These are phyloP conservation scores for Equus przewalskii DNA, from an alignment of 2,113 vertebrate species.

Conservation along the genomic window DNA sequence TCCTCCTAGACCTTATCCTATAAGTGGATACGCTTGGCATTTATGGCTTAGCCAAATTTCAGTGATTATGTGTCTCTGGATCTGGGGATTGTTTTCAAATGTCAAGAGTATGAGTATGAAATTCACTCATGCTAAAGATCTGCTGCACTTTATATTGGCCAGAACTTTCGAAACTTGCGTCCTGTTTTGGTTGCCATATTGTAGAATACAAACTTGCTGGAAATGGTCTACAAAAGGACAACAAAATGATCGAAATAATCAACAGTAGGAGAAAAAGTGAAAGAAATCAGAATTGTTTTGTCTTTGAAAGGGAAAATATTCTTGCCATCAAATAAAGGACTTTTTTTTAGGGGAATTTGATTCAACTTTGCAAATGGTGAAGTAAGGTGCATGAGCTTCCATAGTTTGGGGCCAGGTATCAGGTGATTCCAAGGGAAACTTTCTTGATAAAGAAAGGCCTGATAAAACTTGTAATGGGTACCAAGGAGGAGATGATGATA, in stretches of 20 bases:
- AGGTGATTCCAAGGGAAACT: not conserved
- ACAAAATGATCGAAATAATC: not conserved
- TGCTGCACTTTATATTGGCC: not conserved
- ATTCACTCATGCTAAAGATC: not conserved
- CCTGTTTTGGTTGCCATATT: not conserved
- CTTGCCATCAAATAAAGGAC: not conserved
- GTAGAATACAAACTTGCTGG: not conserved
- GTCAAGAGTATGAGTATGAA: not conserved
- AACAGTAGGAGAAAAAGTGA: not conserved
- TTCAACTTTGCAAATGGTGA: not conserved
- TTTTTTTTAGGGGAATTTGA: not conserved
- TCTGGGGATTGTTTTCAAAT: not conserved
- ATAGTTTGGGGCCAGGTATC: no score
- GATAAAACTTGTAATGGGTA: not conserved
- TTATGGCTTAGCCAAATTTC: not conserved
- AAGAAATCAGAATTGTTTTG: not conserved
- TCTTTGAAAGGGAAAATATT: slow-evolving; percentile 29
- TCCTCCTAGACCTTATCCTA: not conserved
- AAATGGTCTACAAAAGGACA: not conserved
- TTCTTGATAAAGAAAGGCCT: not conserved
- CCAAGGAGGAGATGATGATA: not conserved
- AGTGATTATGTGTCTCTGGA: not conserved
- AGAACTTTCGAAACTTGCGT: not conserved
- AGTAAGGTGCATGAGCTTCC: not conserved
- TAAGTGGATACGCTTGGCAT: not conserved